These are phyloP conservation scores for Neopipo cinnamomea DNA, from an alignment of 2,113 vertebrate species.

Conservation along the genomic window DNA sequence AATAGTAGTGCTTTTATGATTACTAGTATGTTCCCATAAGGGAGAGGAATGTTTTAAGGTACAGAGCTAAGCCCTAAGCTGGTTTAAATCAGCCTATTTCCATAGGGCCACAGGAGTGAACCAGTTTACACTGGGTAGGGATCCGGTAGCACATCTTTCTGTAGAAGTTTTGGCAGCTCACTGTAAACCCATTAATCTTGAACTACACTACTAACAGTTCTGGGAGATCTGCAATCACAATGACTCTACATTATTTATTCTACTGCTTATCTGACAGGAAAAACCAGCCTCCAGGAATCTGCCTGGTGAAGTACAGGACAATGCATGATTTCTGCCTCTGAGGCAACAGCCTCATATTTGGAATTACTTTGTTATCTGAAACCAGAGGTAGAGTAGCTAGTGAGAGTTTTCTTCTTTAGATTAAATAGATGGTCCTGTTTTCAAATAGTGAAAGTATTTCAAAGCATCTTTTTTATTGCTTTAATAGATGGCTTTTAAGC, in stretches of 20 bases:
- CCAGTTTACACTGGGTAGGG: not conserved
- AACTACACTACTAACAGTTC: not conserved
- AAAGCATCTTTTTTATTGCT: not conserved
- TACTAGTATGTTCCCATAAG: not conserved
- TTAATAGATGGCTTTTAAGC: not conserved
- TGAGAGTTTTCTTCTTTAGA: not conserved
- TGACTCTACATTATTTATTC: constrained; percentile 17
- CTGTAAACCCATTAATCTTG: constrained; percentile 16
- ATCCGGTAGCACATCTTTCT: not conserved
- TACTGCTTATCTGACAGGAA: constrained; percentile 44
- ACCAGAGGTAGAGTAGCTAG: not conserved
- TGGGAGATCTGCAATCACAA: not conserved
- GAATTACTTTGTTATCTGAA: constrained; percentile 18
- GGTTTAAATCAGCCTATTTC: not conserved
- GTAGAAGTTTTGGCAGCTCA: not conserved
- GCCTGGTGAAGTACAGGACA: not conserved
- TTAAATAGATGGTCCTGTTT: not conserved
- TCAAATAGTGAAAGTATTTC: not conserved
- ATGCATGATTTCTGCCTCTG: not conserved
- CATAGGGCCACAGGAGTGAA: not conserved
- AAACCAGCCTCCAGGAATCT: constrained; percentile 10
- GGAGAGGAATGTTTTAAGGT: not conserved
- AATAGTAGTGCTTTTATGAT: not conserved
- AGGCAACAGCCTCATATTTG: not conserved
- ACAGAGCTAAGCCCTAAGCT: not conserved